Evolutionary conservation across 2,113 vertebrate species (phyloP).

Genomic region (Motacilla alba): DNA sequence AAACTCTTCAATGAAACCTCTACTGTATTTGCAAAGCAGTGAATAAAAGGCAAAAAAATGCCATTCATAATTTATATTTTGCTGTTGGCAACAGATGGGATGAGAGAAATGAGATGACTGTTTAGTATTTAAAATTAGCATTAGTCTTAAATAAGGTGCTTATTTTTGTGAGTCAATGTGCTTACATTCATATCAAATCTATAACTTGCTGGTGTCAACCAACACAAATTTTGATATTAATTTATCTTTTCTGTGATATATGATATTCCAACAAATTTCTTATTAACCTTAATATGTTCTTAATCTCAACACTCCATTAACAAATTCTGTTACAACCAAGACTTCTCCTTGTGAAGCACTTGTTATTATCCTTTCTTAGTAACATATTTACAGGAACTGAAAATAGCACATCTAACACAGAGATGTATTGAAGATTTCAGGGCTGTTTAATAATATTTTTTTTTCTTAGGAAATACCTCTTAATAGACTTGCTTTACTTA

Average conservation of each 20-base stretch:
- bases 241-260: not conserved
- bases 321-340: not conserved
- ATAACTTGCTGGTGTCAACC: not conserved
- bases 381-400: not conserved
- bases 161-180: not conserved
- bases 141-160: not conserved
- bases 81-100: constrained; percentile 23
- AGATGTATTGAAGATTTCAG: not conserved
- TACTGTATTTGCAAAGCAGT: not conserved
- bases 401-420: not conserved
- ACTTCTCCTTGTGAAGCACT: not conserved
- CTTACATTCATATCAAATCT: not conserved
- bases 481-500: not conserved
- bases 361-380: not conserved
- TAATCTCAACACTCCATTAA: not conserved
- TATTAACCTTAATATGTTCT: not conserved
- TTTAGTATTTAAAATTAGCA: constrained; percentile 37
- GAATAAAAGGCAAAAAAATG: not conserved
- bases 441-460: not conserved
- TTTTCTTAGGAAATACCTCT: not conserved
- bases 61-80: constrained; percentile 51
- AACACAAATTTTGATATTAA: not conserved
- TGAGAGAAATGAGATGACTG: not conserved
- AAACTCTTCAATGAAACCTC: constrained; percentile 11
- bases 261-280: not conserved